Evolutionary conservation across 37 sponge, comb jelly and placozoan species (phyloP).

Genomic region (Chondrosia reniformis): DNA sequence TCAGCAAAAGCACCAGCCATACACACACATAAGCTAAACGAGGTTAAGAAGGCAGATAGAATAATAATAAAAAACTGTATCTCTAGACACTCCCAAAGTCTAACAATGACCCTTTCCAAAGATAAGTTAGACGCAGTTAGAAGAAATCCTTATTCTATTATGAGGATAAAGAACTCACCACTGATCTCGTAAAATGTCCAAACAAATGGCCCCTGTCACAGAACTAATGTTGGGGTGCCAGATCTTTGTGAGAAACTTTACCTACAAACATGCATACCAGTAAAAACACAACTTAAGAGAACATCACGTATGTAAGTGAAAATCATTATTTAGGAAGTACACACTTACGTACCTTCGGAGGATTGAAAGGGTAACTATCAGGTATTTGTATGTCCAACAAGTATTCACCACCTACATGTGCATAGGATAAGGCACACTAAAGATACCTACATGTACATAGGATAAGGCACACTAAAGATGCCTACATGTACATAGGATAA

Average conservation of each 20-base stretch:
- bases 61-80: not conserved
- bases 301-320: not conserved
- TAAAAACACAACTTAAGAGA: not conserved
- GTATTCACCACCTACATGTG: conserved; percentile 75
- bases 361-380: conserved; percentile 96
- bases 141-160: too few relatives aligned
- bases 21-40: not conserved
- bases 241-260: conserved; percentile 89
- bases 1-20: not conserved
- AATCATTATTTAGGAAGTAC: not conserved
- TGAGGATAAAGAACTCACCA: conserved; percentile 69
- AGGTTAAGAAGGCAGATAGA: not conserved
- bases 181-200: conserved; percentile 95
- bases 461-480: not conserved
- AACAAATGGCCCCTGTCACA: conserved; percentile 96
- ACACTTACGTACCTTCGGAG: conserved; percentile 74
- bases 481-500: not conserved
- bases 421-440: not conserved
- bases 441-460: not conserved
- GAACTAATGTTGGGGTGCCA: conserved; percentile 99
- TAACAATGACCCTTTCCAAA: too few relatives aligned
- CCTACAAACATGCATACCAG: conserved; percentile 41
- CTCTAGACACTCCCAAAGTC: too few relatives aligned
- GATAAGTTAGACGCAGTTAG: too few relatives aligned
- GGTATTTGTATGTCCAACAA: conserved; percentile 86